These are phyloP conservation scores for Rousettus madagascariensis DNA, from an alignment of 2,797 vertebrate genomes.

Conservation along the genomic window DNA sequence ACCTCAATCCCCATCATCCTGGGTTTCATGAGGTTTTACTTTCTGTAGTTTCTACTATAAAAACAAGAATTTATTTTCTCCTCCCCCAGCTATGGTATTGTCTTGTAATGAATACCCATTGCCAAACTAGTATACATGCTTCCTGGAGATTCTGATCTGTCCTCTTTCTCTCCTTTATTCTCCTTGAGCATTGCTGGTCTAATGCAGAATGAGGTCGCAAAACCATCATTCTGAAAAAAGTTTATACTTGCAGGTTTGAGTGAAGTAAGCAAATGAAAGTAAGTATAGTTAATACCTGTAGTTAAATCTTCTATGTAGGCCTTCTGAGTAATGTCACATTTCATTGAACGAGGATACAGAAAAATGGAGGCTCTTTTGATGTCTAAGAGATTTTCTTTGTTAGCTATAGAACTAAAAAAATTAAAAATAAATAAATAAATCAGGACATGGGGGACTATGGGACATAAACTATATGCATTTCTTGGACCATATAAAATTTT, in stretches of 20 bases:
- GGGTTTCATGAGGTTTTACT: neutral
- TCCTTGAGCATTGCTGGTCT: neutral
- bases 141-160: neutral
- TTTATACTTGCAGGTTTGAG: neutral
- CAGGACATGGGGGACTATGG: neutral
- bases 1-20: neutral
- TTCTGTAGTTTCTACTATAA: neutral
- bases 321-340: neutral
- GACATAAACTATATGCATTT: neutral
- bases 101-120: neutral
- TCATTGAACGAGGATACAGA: neutral
- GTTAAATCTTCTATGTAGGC: neutral
- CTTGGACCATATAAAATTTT: neutral
- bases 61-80: neutral
- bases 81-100: neutral
- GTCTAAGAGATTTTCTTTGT: neutral
- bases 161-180: neutral
- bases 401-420: neutral
- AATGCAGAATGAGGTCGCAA: neutral
- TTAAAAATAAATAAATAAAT: neutral
- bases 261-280: neutral
- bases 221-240: neutral
- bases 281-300: neutral
- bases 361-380: slow-evolving; percentile 7
- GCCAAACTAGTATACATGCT: neutral